Percentiles rank a stretch among this genome's conserved stretches.
These are phyloP conservation scores for Rhorus exstirpatorius DNA, from an alignment of 2,888 invertebrate species.

Conservation along the genomic window DNA sequence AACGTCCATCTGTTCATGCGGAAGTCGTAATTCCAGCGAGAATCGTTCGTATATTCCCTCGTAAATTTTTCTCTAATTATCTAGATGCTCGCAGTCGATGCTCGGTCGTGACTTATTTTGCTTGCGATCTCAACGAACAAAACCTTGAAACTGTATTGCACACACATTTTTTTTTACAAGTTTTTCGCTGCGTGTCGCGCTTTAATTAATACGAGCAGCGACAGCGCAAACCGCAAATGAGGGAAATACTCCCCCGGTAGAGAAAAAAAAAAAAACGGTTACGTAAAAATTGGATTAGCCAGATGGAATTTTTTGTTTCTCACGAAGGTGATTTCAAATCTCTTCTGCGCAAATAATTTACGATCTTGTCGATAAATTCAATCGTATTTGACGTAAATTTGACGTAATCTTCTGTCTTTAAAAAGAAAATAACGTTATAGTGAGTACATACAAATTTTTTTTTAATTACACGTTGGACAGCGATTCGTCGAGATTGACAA, in stretches of 20 bases:
- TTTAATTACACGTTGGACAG: conserved; percentile 7
- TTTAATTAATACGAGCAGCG: conserved; percentile 9
- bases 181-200: neutral
- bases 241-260: neutral
- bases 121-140: neutral
- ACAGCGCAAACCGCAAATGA: neutral
- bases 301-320: neutral
- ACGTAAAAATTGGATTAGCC: neutral
- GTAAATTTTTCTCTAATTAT: conserved; percentile 12
- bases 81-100: neutral
- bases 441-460: neutral
- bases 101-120: conserved; percentile 21
- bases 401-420: too few species aligned
- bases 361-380: too few species aligned
- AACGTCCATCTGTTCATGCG: conserved; percentile 2
- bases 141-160: conserved; percentile 21
- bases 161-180: neutral
- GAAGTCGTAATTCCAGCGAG: conserved; percentile 4
- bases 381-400: too few species aligned
- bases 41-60: conserved; percentile 19
- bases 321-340: neutral
- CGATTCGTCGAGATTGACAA: conserved; percentile 24
- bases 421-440: conserved; percentile 2
- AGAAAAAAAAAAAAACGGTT: neutral
- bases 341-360: too few species aligned